These are phyloP conservation scores for Isaurus tuberculatus DNA, from an alignment of 92 coral and sea anemone genomes.

Conservation along the genomic window DNA sequence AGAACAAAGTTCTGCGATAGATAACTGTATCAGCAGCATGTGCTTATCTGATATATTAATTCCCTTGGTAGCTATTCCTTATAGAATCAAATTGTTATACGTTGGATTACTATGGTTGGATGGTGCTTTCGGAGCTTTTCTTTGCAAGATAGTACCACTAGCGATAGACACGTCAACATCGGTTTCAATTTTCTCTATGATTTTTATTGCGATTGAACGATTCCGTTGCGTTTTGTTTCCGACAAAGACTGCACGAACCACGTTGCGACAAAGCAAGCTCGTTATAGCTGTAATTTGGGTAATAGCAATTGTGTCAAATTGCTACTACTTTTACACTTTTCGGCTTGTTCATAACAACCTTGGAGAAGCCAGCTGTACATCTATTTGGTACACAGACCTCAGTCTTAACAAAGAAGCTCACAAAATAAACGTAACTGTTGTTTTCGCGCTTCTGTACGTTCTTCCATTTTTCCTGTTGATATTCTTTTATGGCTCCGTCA, in stretches of 20 bases:
- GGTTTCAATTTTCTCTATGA: conserved; percentile 23
- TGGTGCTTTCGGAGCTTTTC: conserved; percentile 13
- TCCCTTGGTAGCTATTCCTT: conserved; percentile 16
- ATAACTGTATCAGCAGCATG: conserved; percentile 19
- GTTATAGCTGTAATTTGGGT: conserved; percentile 12
- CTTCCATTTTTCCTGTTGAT: neutral
- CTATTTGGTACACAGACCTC: neutral
- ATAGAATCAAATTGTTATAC: neutral
- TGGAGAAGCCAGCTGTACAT: neutral
- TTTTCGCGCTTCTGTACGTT: neutral
- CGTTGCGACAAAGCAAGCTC: neutral
- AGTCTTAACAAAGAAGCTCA: neutral
- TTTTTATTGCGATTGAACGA: conserved; percentile 5
- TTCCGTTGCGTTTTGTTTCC: conserved; percentile 22
- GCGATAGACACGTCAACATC: conserved; percentile 14
- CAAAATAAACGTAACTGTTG: neutral
- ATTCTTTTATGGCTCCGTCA: neutral
- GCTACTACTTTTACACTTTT: conserved; percentile 10
- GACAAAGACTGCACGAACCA: neutral
- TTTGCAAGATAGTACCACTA: conserved; percentile 30
- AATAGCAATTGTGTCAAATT: neutral
- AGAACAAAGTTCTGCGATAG: neutral
- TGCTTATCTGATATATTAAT: neutral
- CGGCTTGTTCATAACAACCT: neutral
- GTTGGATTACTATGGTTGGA: neutral